A percentile compares a stretch with the other conserved stretches of the same genome.
Conservation (phyloP, 2,888 invertebrate genomes). For the Andrena bucephala region DNA sequence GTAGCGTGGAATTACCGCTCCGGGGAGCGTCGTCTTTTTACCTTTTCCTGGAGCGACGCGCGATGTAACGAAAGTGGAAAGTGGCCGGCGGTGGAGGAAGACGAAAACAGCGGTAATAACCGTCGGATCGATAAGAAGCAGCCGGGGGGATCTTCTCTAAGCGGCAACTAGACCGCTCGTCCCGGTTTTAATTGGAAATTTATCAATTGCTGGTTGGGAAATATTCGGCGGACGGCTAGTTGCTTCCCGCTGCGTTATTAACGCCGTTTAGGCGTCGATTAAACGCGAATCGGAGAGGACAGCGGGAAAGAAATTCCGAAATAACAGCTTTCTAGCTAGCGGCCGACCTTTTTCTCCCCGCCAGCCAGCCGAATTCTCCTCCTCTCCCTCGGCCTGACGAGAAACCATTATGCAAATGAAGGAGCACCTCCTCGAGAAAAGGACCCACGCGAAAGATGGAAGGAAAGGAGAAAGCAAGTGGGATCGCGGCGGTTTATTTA, state of each 20-base stretch:
- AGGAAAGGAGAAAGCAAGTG: slow-evolving; percentile 16
- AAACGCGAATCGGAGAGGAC: neutral
- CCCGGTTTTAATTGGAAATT: slow-evolving; percentile 24
- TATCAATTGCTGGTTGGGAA: slow-evolving; percentile 20
- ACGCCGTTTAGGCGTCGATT: slow-evolving; percentile 25
- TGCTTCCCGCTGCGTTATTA: slow-evolving; percentile 29
- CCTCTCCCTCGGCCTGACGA: neutral
- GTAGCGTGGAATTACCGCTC: slow-evolving; percentile 49
- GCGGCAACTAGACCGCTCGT: neutral
- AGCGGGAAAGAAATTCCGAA: neutral
- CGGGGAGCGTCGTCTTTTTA: neutral
- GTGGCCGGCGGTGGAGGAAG: slow-evolving; percentile 23
- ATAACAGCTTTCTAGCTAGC: slow-evolving; percentile 37
- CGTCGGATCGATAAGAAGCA: slow-evolving; percentile 41
- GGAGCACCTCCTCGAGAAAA: slow-evolving; percentile 48
- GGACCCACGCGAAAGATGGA: slow-evolving; percentile 14
- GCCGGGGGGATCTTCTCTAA: neutral
- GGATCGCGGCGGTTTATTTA: slow-evolving; percentile 66
- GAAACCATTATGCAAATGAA: slow-evolving; percentile 66
- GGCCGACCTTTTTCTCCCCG: slow-evolving; percentile 19
- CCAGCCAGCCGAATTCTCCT: slow-evolving; percentile 12
- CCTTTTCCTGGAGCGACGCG: neutral
- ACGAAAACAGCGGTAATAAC: slow-evolving; percentile 42
- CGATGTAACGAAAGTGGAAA: slow-evolving; percentile 49
- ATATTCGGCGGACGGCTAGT: neutral